phyloP scores from a whole-genome alignment of 2,888 invertebrate species.

The Hartigia nigra region DNA sequence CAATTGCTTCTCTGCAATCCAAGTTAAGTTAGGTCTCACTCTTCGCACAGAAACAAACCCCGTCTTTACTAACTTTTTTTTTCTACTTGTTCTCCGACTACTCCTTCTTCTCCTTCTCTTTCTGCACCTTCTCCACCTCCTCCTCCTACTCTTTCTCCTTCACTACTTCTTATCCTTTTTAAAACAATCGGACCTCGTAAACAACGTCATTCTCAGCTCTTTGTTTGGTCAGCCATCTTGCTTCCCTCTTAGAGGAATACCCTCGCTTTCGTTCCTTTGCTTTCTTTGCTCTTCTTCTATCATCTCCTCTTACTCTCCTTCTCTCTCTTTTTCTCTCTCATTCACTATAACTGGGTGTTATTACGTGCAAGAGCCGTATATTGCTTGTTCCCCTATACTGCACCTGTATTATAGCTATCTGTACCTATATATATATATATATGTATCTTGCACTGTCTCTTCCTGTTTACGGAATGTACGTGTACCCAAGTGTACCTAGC shows the following conservation, averaged over 20 bases:
- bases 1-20: not conserved
- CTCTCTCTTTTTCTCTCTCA: not conserved
- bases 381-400: not conserved
- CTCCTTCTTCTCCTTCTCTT: slow-evolving; percentile 18
- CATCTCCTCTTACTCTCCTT: not conserved
- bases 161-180: slow-evolving; percentile 39
- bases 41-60: not conserved
- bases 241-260: not conserved
- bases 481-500: not conserved
- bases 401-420: not conserved
- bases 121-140: too few relatives aligned
- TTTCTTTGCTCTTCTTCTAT: not conserved
- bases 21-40: not conserved
- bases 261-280: not conserved
- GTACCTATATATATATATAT: not conserved
- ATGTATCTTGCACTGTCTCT: not conserved
- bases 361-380: not conserved
- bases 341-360: not conserved
- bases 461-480: not conserved
- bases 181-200: slow-evolving; percentile 54
- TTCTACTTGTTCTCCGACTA: not conserved
- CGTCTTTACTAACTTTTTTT: not conserved
- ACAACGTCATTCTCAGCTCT: slow-evolving; percentile 53
- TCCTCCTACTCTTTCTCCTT: not conserved
- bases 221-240: slow-evolving; percentile 47